Conservation (phyloP, 1,140 invertebrate species). For the Zaprionus camerounensis region DNA sequence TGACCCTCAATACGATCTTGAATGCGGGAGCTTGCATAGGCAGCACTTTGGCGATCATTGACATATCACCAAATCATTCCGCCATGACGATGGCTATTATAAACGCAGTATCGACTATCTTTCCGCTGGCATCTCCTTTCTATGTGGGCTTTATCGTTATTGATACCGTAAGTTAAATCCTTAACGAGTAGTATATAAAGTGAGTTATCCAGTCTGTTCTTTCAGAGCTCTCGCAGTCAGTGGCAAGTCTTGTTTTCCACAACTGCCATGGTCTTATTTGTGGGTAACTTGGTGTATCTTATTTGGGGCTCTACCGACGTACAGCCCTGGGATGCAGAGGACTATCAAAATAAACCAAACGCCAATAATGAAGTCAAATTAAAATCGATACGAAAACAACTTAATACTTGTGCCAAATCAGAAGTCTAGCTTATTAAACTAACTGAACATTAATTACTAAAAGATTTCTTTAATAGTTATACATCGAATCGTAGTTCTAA, state of each 20-base stretch:
- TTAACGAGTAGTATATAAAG: background rate
- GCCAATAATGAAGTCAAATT: background rate
- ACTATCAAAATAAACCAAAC: constrained; percentile 17
- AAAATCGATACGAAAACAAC: background rate
- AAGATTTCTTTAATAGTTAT: too few species aligned
- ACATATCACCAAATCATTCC: constrained; percentile 91
- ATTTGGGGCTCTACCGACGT: constrained; percentile 87
- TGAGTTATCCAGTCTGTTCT: background rate
- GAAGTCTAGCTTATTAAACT: background rate
- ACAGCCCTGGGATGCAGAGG: constrained; percentile 87
- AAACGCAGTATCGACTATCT: constrained; percentile 89
- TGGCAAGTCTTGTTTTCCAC: constrained; percentile 91
- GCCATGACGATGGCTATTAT: constrained; percentile 89
- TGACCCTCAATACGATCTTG: constrained; percentile 89
- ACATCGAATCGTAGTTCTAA: too few species aligned
- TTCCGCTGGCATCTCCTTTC: constrained; percentile 89
- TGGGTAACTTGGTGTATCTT: constrained; percentile 88
- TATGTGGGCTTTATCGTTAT: constrained; percentile 87
- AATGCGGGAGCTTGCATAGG: constrained; percentile 91
- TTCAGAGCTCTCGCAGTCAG: constrained; percentile 84
- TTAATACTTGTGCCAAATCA: background rate
- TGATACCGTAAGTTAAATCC: constrained; percentile 85
- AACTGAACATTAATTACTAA: too few species aligned
- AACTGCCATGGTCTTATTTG: constrained; percentile 87
- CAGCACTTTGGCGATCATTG: constrained; percentile 88